A percentile compares a stretch with the other conserved stretches of the same genome.
Conservation (phyloP, 1,140 invertebrate genomes). For the Sycophila sp. region DNA sequence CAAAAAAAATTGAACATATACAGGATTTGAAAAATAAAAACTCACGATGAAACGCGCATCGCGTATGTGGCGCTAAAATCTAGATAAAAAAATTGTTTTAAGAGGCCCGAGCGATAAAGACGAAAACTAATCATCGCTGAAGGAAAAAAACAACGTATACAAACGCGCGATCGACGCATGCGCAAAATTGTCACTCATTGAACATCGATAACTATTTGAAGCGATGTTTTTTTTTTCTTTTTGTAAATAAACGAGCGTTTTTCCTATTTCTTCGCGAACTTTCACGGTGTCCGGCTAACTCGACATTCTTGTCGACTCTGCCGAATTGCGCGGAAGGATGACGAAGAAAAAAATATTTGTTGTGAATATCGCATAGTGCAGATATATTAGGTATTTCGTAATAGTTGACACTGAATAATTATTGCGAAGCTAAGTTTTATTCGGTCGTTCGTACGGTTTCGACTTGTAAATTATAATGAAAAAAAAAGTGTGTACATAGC, state of each 20-base stretch:
- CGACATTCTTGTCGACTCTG: too few relatives aligned
- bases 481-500: slow-evolving; percentile 59
- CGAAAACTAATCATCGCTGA: too few relatives aligned
- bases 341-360: slow-evolving; percentile 49
- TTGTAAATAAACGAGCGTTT: slow-evolving; percentile 57
- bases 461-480: slow-evolving; percentile 59
- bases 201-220: too few relatives aligned
- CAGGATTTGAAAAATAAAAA: not conserved
- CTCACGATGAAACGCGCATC: not conserved
- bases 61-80: too few relatives aligned
- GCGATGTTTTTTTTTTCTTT: not conserved
- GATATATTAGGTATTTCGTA: slow-evolving; percentile 47
- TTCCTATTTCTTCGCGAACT: not conserved
- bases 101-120: too few relatives aligned
- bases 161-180: too few relatives aligned
- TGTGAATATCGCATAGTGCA: slow-evolving; percentile 60
- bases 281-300: not conserved
- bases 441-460: slow-evolving; percentile 62
- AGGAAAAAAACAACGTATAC: too few relatives aligned
- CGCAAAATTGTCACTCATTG: too few relatives aligned
- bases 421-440: slow-evolving; percentile 49
- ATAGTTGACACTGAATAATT: slow-evolving; percentile 50
- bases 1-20: not conserved
- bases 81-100: too few relatives aligned
- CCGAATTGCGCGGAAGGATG: too few relatives aligned